Evolutionary conservation across 1,140 invertebrate genomes (phyloP), one percentile per base, ranked within the genome.

Genomic region (Aleiodes sp.): DNA sequence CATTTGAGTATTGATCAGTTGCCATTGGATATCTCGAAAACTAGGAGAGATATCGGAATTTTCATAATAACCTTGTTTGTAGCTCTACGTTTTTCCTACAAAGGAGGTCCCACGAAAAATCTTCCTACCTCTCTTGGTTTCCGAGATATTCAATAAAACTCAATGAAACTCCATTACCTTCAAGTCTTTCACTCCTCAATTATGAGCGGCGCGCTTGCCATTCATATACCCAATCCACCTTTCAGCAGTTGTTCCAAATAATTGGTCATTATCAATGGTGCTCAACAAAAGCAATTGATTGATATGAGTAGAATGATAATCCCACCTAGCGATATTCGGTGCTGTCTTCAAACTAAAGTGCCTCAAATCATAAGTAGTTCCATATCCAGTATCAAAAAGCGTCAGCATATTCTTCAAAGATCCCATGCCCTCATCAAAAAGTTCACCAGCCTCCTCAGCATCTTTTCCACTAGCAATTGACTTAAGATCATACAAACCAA

Each of bases 261-360:
- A 87, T 1, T 94, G 90, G 80, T 96, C 93, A 57, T 91, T 91
- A 73, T 98, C 94, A 41, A 99, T 91, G 0, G 95, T 95, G 59
- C 92, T 92, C 16, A 99, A 86, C 43, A 97, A 88, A 61, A 98
- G 90, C 28, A 99, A 88, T 78, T 99, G 96, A 87, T 98, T 99
- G 21, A 99, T 94, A 83, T 99, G 98, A 9, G 97, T 98, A 4
- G 96, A 95, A 86, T 99, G 98, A 83, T 99, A 99, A 83, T 99
- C 98, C 96, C 98, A 98, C 70, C 93, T 84, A 12, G 94, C 94
- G 65, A 95, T 87, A 86, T 99, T 99, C 0, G 98, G 98, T 28
- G 96, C 92, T 9, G 92, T 90, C 24, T 93, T 93, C 14, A 97
- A 82, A 0, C 94, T 95, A 76, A 98, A 91, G 84, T 99, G 98